Conservation (phyloP, 2,797 vertebrate species). For the Pelochelys cantorii region DNA sequence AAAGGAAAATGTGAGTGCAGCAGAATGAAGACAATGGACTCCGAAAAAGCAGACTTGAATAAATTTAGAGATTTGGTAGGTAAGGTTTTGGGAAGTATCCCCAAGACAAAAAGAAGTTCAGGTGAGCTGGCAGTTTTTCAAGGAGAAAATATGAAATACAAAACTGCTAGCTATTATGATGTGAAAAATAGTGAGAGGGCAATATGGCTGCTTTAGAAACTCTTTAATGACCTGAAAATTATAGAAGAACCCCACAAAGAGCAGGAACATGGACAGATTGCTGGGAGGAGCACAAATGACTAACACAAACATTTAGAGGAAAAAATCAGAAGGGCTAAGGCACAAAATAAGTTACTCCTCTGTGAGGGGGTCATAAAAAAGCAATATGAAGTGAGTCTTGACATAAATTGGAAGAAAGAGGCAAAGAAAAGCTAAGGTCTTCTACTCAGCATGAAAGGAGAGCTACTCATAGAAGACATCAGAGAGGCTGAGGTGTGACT, state of each 20-base stretch:
- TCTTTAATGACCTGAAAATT: background rate
- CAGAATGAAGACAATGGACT: no score
- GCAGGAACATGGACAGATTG: background rate
- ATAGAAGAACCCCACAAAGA: background rate
- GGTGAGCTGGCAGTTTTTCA: background rate
- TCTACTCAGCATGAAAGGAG: background rate
- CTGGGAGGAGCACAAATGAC: background rate
- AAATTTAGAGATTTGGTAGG: no score
- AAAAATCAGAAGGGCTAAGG: background rate
- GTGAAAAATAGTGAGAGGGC: background rate
- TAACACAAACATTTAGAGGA: background rate
- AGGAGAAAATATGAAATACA: background rate
- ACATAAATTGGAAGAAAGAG: background rate
- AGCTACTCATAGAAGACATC: background rate
- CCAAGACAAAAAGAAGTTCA: background rate
- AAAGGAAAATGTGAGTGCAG: no score
- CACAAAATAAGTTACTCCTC: background rate
- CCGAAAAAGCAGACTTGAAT: no score
- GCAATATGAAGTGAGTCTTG: background rate
- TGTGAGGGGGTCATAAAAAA: no score
- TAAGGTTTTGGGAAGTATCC: no score
- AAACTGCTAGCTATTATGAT: background rate
- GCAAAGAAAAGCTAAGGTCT: background rate
- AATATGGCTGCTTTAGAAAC: no score
- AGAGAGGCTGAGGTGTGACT: background rate